Conservation (phyloP, 2,797 vertebrate species). For the Gymnopithys bicolor region DNA sequence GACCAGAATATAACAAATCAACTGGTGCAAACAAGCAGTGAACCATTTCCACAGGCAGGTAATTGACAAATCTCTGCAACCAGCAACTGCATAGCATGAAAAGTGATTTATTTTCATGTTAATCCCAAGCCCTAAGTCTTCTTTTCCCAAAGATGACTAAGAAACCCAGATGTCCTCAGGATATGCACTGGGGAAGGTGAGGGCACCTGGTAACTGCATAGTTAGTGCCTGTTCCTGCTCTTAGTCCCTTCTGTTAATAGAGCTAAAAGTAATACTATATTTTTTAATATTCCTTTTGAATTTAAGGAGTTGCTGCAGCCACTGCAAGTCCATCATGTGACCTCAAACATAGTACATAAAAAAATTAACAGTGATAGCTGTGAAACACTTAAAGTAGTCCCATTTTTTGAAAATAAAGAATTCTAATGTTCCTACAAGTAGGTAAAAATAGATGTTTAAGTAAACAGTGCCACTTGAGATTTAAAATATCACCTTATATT, state of each 20-base stretch:
- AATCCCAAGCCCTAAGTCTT: neutral
- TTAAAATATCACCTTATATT: neutral
- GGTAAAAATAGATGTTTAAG: neutral
- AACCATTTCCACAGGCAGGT: neutral
- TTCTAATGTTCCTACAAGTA: neutral
- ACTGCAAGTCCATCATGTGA: neutral
- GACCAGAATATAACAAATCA: neutral
- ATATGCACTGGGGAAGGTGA: accelerated
- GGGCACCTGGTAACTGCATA: neutral
- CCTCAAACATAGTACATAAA: neutral
- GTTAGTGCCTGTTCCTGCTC: neutral
- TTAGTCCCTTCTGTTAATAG: neutral
- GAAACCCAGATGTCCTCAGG: neutral
- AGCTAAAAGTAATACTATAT: neutral
- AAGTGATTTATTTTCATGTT: neutral
- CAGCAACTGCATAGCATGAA: neutral
- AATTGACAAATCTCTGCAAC: neutral
- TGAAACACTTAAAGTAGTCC: neutral
- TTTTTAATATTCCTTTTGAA: neutral
- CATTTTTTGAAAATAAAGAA: neutral
- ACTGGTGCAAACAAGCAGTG: neutral
- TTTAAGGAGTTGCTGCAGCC: neutral
- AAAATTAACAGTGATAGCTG: neutral
- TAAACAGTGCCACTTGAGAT: neutral
- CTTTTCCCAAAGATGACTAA: neutral